A percentile compares a stretch with the other conserved stretches of the same genome.
Conservation (phyloP, 1,140 invertebrate species). For the Musca domestica region DNA sequence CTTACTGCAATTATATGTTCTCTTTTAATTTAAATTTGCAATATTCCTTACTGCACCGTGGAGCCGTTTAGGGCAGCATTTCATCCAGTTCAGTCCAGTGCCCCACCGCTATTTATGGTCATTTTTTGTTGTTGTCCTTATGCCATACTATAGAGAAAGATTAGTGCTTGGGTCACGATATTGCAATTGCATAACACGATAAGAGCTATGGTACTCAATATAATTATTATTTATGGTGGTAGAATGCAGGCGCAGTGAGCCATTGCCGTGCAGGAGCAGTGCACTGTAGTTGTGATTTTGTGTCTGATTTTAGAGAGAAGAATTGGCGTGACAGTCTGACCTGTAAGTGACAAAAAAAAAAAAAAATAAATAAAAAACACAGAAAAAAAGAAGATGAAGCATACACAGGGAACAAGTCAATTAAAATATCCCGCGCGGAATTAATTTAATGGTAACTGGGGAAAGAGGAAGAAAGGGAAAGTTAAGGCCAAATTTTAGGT, state of each 20-base stretch:
- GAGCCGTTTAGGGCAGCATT: not conserved
- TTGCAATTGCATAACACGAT: slow-evolving; percentile 25
- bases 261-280: slow-evolving; percentile 27
- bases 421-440: too few relatives aligned
- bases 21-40: not conserved
- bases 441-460: too few relatives aligned
- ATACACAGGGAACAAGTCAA: too few relatives aligned
- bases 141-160: slow-evolving; percentile 40
- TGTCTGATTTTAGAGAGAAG: too few relatives aligned
- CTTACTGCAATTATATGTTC: slow-evolving; percentile 14
- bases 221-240: slow-evolving; percentile 47
- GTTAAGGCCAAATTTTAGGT: not conserved
- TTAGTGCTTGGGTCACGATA: slow-evolving; percentile 23
- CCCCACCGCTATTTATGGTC: slow-evolving; percentile 31
- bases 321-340: too few relatives aligned
- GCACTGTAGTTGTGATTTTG: too few relatives aligned
- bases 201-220: slow-evolving; percentile 43
- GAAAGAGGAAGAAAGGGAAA: not conserved
- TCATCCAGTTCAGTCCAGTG: not conserved
- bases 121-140: slow-evolving; percentile 49
- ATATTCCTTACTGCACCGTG: not conserved
- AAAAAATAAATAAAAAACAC: not conserved
- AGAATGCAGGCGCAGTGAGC: slow-evolving; percentile 30
- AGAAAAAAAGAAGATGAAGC: not conserved
- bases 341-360: too few relatives aligned